These are phyloP conservation scores for Ceriagrion tenellum DNA, from an alignment of 2,888 invertebrate genomes.

Conservation along the genomic window DNA sequence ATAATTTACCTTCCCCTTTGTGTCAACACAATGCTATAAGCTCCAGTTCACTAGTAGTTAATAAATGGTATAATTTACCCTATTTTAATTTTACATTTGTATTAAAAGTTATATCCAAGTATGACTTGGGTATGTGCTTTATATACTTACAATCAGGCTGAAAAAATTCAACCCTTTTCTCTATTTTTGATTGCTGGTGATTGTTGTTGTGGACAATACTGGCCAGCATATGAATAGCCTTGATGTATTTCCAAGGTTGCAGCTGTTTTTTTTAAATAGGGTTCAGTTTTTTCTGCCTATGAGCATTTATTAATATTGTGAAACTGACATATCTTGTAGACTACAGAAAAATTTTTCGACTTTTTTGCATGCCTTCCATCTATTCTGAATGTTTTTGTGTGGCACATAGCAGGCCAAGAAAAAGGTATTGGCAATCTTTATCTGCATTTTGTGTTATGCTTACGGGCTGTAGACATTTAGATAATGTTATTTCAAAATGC, in stretches of 20 bases:
- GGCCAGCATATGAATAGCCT: neutral
- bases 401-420: conserved; percentile 86
- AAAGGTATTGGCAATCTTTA: conserved; percentile 81
- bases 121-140: conserved; percentile 48
- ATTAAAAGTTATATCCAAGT: conserved; percentile 38
- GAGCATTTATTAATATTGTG: conserved; percentile 63
- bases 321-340: conserved; percentile 61
- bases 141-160: conserved; percentile 17
- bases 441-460: conserved; percentile 75
- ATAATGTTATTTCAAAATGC: conserved; percentile 53
- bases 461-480: conserved; percentile 61
- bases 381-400: conserved; percentile 87
- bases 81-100: conserved; percentile 18
- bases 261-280: conserved; percentile 56
- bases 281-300: conserved; percentile 52
- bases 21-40: conserved; percentile 3
- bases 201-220: neutral
- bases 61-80: conserved; percentile 29
- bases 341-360: conserved; percentile 74
- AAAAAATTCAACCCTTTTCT: neutral
- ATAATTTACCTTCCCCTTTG: neutral
- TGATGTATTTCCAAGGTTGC: neutral
- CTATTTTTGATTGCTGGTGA: neutral
- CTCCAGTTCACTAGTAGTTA: conserved; percentile 25
- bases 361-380: conserved; percentile 84